Conservation (phyloP, 2,888 invertebrate species). For the Pandemis heparana region DNA sequence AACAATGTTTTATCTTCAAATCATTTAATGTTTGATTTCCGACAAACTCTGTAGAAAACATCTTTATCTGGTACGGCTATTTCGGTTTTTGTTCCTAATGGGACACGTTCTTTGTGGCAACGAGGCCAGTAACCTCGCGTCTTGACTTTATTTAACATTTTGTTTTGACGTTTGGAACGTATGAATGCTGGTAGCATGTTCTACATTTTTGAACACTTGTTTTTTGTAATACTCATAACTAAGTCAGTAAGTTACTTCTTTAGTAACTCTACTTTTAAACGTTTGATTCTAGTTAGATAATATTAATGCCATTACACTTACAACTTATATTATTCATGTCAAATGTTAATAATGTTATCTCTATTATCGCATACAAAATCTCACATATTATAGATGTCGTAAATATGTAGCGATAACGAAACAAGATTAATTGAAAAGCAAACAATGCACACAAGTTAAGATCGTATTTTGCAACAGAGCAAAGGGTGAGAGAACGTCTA, state of each 20-base stretch:
- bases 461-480: conserved; percentile 2
- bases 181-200: neutral
- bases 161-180: conserved; percentile 28
- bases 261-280: neutral
- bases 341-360: conserved; percentile 12
- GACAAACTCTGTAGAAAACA: conserved; percentile 25
- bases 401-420: conserved; percentile 29
- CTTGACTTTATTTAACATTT: conserved; percentile 26
- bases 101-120: conserved; percentile 61
- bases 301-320: neutral
- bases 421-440: conserved; percentile 14
- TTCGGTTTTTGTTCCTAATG: conserved; percentile 58
- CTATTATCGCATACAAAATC: conserved; percentile 15
- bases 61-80: conserved; percentile 57
- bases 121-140: conserved; percentile 60
- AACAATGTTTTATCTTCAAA: conserved; percentile 6
- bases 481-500: conserved; percentile 37
- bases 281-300: neutral
- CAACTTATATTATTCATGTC: neutral
- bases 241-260: neutral
- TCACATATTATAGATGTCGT: conserved; percentile 9
- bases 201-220: neutral
- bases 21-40: conserved; percentile 21
- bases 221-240: neutral
- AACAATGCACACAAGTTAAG: conserved; percentile 11